phyloP scores from a whole-genome alignment of 2,113 vertebrate genomes.

The Entomyzon cyanotis region DNA sequence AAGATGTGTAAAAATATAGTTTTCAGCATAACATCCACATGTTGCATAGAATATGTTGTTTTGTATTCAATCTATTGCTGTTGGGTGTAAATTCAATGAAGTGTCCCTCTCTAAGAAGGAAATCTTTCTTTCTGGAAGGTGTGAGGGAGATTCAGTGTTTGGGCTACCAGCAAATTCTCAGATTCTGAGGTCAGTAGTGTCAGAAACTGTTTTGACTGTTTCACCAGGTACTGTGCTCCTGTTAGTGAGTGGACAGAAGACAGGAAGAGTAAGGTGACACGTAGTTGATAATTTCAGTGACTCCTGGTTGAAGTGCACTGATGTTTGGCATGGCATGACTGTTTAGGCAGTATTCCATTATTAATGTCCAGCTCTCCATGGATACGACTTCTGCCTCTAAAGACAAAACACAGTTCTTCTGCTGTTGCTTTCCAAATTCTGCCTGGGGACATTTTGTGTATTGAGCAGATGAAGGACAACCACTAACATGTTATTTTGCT shows the following conservation, averaged over 20 bases:
- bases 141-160: not conserved
- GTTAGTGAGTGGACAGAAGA: not conserved
- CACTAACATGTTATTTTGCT: not conserved
- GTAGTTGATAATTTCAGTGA: not conserved
- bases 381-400: not conserved
- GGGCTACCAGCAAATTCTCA: not conserved
- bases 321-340: not conserved
- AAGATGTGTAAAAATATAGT: conserved; percentile 7
- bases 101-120: not conserved
- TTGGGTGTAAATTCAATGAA: not conserved
- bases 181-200: not conserved
- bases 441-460: not conserved
- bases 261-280: not conserved
- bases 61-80: not conserved
- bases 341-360: not conserved
- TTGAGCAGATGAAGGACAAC: not conserved
- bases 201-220: not conserved
- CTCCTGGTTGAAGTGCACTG: not conserved
- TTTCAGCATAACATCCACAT: not conserved
- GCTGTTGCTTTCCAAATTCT: not conserved
- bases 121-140: not conserved
- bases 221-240: not conserved
- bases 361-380: not conserved
- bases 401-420: not conserved
- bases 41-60: not conserved